phyloP scores from a whole-genome alignment of 2,797 vertebrate species.

The Alca torda region DNA sequence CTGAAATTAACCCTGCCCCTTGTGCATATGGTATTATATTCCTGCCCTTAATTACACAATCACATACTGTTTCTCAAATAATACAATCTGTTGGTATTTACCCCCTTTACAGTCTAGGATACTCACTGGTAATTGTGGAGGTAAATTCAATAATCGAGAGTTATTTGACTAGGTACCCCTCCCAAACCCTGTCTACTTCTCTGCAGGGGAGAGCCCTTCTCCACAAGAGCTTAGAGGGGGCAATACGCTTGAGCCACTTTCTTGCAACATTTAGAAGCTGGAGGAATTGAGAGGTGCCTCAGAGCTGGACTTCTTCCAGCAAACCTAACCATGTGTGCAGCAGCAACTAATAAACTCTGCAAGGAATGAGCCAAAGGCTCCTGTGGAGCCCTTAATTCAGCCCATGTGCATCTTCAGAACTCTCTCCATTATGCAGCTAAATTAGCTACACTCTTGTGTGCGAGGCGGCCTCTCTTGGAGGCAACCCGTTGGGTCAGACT shows the following conservation, averaged over 20 bases:
- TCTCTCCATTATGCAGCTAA: conserved; percentile 2
- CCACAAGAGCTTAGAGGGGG: background rate
- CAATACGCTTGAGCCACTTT: background rate
- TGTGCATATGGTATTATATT: conserved; percentile 35
- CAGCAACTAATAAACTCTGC: conserved; percentile 53
- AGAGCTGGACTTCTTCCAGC: conserved; percentile 51
- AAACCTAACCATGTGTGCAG: conserved; percentile 53
- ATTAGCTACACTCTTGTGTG: conserved; percentile 11
- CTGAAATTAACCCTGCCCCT: conserved; percentile 31
- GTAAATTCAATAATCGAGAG: conserved; percentile 43
- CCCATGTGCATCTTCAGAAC: conserved; percentile 58
- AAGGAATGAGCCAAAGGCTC: conserved; percentile 47
- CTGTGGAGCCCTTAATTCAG: conserved; percentile 24
- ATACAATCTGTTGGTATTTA: conserved; percentile 41
- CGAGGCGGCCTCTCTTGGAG: background rate
- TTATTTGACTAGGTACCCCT: background rate
- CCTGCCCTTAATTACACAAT: conserved; percentile 45
- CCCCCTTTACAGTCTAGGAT: conserved; percentile 4
- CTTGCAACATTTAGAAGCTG: conserved; percentile 14
- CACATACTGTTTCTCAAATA: conserved; percentile 45
- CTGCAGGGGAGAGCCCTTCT: conserved; percentile 16
- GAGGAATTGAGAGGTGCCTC: conserved; percentile 40
- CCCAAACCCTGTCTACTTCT: background rate
- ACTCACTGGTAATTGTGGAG: conserved; percentile 14
- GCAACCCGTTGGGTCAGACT: background rate